A percentile compares a stretch with the other conserved stretches of the same genome.
Conservation (phyloP, 2,888 invertebrate genomes). For the Heptascelio sp. region DNA sequence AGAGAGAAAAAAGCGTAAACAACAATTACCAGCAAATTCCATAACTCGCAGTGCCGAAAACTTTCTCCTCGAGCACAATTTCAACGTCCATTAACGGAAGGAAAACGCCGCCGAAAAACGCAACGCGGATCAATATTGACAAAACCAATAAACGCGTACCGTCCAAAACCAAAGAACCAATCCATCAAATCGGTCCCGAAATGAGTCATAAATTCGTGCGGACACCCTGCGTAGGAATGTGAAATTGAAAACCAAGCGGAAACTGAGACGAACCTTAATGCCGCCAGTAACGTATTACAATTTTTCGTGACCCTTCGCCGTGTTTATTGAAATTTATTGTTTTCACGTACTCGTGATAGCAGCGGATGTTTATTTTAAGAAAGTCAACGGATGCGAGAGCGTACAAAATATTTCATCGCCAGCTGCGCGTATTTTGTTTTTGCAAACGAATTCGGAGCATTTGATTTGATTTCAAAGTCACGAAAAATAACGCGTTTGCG, state of each 20-base stretch:
- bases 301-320: slow-evolving; percentile 45
- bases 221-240: slow-evolving; percentile 61
- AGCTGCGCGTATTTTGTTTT: slow-evolving; percentile 15
- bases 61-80: slow-evolving; percentile 38
- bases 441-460: slow-evolving; percentile 26
- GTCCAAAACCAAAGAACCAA: slow-evolving; percentile 51
- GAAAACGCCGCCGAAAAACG: slow-evolving; percentile 37
- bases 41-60: slow-evolving; percentile 21
- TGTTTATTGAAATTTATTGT: slow-evolving; percentile 44
- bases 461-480: too few species aligned
- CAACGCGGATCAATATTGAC: slow-evolving; percentile 60
- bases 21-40: slow-evolving; percentile 30
- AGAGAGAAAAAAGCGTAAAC: slow-evolving; percentile 10
- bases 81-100: slow-evolving; percentile 29
- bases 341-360: slow-evolving; percentile 32
- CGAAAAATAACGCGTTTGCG: too few species aligned
- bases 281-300: slow-evolving; percentile 22
- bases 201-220: slow-evolving; percentile 68
- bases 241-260: slow-evolving; percentile 67
- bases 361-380: slow-evolving; percentile 57
- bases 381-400: not conserved
- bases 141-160: slow-evolving; percentile 52
- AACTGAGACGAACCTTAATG: slow-evolving; percentile 50
- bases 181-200: slow-evolving; percentile 58
- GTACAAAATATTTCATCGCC: not conserved